Base-by-base conservation (phyloP, 2,888 invertebrate species). In the Neria commutata region DNA sequence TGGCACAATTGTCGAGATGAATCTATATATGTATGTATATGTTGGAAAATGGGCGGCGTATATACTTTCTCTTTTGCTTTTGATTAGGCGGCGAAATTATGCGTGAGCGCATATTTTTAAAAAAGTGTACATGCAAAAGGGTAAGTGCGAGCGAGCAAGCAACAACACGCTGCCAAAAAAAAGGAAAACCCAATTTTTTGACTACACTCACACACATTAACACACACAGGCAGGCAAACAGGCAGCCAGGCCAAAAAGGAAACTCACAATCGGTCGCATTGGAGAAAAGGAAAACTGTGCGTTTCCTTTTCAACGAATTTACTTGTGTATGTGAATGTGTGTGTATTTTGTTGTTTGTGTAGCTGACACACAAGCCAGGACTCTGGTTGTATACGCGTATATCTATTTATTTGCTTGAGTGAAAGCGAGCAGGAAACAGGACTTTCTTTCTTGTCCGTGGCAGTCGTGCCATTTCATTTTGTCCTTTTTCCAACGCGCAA, bases 351-450 rank as follows among this genome's bases (percentile, higher is more conserved):
- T n/a, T n/a, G n/a, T n/a, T n/a, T n/a, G n/a, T n/a, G n/a, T n/a
- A n/a, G n/a, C n/a, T n/a, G n/a, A n/a, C n/a, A n/a, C n/a, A n/a
- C n/a, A n/a, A n/a, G n/a, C n/a, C n/a, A n/a, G n/a, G n/a, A n/a
- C n/a, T n/a, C n/a, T n/a, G n/a, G n/a, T n/a, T n/a, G 37, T 51
- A 6, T 52, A 5, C 5, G 21, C 17, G 40, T 54, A 33, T 26
- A 42, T 42, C 5, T 37, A 37, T 37, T 21, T 57, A 42, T 21
- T 42, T 17, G 17, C 19, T 11, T 53, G 42, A 40, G 47, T 59
- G 51, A 46, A 52, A 51, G 55, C 46, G 59, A 55, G 50, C 26
- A 52, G 16, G 51, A 51, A 55, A 55, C 34, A 55, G 50, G 58
- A 51, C 50, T 58, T 59, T 47, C 59, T 59, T 59, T 55, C 51